Evolutionary conservation across 92 coral and sea anemone genomes (phyloP).

Genomic region (Heliopora coerulea): DNA sequence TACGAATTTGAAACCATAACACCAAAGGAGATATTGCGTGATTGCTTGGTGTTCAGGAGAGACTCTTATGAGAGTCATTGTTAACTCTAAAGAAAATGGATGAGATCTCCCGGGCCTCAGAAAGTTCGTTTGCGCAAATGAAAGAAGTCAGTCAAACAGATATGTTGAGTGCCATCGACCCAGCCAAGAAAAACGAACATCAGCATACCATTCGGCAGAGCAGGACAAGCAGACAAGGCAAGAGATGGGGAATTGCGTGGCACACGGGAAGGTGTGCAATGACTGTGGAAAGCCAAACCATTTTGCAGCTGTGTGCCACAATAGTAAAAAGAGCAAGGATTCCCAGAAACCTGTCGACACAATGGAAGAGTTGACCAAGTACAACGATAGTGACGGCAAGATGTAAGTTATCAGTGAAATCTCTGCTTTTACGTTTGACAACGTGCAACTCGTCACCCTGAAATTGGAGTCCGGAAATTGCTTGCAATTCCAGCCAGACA

Average conservation of each 20-base stretch:
- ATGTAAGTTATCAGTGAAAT: slow-evolving; percentile 30
- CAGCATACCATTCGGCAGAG: slow-evolving; percentile 28
- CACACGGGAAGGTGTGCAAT: slow-evolving; percentile 35
- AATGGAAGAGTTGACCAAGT: no score
- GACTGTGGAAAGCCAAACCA: slow-evolving; percentile 46
- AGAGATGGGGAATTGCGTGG: slow-evolving; percentile 1
- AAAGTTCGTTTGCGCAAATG: no score
- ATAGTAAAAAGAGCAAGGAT: neutral
- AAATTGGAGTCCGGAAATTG: slow-evolving; percentile 53
- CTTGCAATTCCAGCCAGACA: slow-evolving; percentile 52
- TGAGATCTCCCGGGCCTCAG: slow-evolving; percentile 57
- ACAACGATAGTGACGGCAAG: slow-evolving; percentile 31
- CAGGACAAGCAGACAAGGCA: slow-evolving; percentile 3
- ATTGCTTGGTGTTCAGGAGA: slow-evolving; percentile 47
- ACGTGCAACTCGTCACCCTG: slow-evolving; percentile 53
- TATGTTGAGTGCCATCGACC: slow-evolving; percentile 21
- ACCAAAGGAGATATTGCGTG: slow-evolving; percentile 48
- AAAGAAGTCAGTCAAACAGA: slow-evolving; percentile 28
- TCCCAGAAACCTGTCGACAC: neutral
- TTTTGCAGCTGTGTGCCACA: slow-evolving; percentile 25
- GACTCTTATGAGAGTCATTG: slow-evolving; percentile 42
- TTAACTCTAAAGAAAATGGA: slow-evolving; percentile 39
- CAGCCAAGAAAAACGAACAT: slow-evolving; percentile 8
- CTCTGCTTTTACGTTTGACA: slow-evolving; percentile 43
- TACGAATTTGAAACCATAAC: slow-evolving; percentile 45